A percentile compares a stretch with the other conserved stretches of the same genome.
Evolutionary conservation across 1,140 invertebrate genomes (phyloP).

Genomic region (Pogonomyrmex californicus): DNA sequence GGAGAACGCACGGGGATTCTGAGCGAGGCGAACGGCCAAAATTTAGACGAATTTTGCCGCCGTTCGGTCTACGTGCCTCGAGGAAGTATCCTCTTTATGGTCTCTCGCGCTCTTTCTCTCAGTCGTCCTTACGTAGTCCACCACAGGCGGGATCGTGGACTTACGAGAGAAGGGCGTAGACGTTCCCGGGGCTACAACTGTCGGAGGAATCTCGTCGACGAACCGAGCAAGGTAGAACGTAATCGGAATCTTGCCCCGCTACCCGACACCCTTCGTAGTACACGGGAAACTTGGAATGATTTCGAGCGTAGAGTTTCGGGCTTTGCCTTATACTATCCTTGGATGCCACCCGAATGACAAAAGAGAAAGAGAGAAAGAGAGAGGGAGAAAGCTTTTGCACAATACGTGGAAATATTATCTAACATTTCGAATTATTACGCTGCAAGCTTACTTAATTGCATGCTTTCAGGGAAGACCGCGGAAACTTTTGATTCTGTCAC

Average conservation of each 20-base stretch:
- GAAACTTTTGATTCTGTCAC: slow-evolving; percentile 5
- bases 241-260: slow-evolving; percentile 57
- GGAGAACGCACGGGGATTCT: slow-evolving; percentile 46
- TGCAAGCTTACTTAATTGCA: slow-evolving; percentile 27
- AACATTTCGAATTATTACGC: slow-evolving; percentile 51
- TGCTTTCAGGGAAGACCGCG: slow-evolving; percentile 1
- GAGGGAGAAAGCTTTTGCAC: slow-evolving; percentile 13
- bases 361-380: not conserved
- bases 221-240: slow-evolving; percentile 37
- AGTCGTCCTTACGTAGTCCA: slow-evolving; percentile 2
- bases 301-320: slow-evolving; percentile 60
- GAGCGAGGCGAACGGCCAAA: slow-evolving; percentile 47
- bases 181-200: slow-evolving; percentile 61
- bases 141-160: not conserved
- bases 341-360: slow-evolving; percentile 40
- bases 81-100: not conserved
- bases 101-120: not conserved
- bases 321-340: slow-evolving; percentile 13
- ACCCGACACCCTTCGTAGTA: slow-evolving; percentile 50
- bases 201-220: slow-evolving; percentile 62
- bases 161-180: slow-evolving; percentile 76
- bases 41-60: slow-evolving; percentile 55
- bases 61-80: not conserved
- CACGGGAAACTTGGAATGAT: slow-evolving; percentile 61
- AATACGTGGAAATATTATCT: slow-evolving; percentile 52